Base-by-base conservation (phyloP, 2,797 vertebrate species). In the Pterois miles region DNA sequence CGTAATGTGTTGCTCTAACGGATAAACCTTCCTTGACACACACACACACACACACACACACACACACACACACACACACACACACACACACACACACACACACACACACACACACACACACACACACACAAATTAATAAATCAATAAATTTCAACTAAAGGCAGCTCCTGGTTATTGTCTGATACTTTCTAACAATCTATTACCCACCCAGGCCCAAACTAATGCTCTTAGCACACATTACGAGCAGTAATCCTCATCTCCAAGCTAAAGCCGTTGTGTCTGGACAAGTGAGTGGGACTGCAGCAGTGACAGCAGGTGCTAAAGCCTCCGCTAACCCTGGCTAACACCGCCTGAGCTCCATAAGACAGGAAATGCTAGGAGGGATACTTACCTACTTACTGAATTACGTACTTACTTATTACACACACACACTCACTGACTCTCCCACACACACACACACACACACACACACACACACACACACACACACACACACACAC, bases 291-390 rank as follows among this genome's bases (percentile, higher is more conserved):
- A 92, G 89, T 89, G 92, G 89, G 91, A 88, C 84, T 67, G 80
- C 12, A 67, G 88, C 67, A 89, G 91, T 92, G 92, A 93, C 91
- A 91, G 90, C 91, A 93, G 92, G 90, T 88, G 88, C 91, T 94
- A 93, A 95, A 90, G 92, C 93, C 87, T 86, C 78, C 29, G 79
- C 89, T 92, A 87, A 94, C 91, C 74, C 87, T 70, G 81, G 86
- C 86, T 93, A 95, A 95, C 90, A 84, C 93, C 74, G 86, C 88
- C 93, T 92, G 91, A 95, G 94, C 94, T 92, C 81, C 67, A 52
- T 59, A 89, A 94, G 91, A 93, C 88, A 94, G 93, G 94, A 94
- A 92, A 89, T 82, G 90, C 90, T 89, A 89, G 81, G 84, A 90
- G 92, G 87, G 90, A 88, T 91, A 92, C 91, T 94, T 92, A 91